phyloP scores from a whole-genome alignment of 2,797 vertebrate species.

The Acropternis orthonyx region DNA sequence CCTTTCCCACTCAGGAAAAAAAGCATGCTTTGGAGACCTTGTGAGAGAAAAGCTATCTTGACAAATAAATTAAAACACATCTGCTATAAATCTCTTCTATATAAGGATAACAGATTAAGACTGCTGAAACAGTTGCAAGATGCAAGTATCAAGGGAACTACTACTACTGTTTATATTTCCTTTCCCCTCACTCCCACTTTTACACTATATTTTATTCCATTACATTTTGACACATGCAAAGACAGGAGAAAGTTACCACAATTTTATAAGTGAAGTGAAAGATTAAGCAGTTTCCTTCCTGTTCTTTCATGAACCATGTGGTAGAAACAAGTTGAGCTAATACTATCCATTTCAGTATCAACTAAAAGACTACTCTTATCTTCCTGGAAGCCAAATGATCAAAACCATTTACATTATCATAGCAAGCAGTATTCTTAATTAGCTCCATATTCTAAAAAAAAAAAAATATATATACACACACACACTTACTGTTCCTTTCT shows the following conservation, averaged over 20 bases:
- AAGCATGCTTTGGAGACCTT: neutral
- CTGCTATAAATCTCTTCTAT: neutral
- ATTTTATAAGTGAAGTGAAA: neutral
- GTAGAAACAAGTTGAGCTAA: neutral
- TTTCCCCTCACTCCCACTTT: neutral
- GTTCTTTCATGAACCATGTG: neutral
- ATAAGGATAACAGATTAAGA: neutral
- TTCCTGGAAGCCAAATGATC: neutral
- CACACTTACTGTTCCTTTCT: conserved; percentile 90
- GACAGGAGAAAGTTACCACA: neutral
- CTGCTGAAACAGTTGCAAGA: neutral
- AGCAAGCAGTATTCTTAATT: neutral
- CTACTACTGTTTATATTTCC: neutral
- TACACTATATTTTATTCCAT: neutral
- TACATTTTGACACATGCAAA: neutral
- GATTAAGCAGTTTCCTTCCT: neutral
- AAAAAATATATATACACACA: neutral
- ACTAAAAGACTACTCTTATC: neutral
- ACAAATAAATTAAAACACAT: neutral
- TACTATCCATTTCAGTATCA: neutral
- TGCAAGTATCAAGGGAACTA: neutral
- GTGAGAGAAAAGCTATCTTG: neutral
- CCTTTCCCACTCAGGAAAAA: neutral
- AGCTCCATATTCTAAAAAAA: neutral
- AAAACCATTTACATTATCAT: neutral